phyloP scores from a whole-genome alignment of 2,888 invertebrate genomes.

The Sicus ferrugineus region DNA sequence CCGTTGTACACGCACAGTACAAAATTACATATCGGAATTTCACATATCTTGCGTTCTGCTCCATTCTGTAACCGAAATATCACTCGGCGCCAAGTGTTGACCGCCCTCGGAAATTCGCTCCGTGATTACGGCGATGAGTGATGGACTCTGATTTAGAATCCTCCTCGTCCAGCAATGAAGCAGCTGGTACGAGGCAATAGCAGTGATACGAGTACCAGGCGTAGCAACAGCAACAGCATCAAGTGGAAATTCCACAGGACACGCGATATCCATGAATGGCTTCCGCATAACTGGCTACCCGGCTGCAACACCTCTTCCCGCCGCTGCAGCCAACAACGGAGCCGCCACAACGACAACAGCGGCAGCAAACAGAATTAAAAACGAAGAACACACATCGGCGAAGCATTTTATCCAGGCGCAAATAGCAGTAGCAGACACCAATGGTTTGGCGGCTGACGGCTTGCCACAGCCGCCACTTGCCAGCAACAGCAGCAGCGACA shows the following conservation, averaged over 20 bases:
- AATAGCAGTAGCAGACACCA: slow-evolving; percentile 31
- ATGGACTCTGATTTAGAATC: slow-evolving; percentile 35
- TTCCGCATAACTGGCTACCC: slow-evolving; percentile 58
- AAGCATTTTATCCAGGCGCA: slow-evolving; percentile 40
- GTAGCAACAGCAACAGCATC: slow-evolving; percentile 20
- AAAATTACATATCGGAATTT: slow-evolving; percentile 3
- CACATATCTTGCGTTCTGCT: background rate
- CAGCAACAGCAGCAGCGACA: slow-evolving; percentile 33
- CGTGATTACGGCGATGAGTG: slow-evolving; percentile 27
- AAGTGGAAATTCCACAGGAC: slow-evolving; percentile 33
- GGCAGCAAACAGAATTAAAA: slow-evolving; percentile 37
- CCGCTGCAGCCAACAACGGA: slow-evolving; percentile 33
- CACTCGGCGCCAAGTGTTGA: slow-evolving; percentile 23
- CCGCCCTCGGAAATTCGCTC: slow-evolving; percentile 10
- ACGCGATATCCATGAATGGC: slow-evolving; percentile 52
- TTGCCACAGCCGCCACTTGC: slow-evolving; percentile 50
- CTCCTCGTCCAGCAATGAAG: slow-evolving; percentile 7
- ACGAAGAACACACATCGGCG: slow-evolving; percentile 37
- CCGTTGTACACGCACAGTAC: background rate
- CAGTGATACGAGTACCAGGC: slow-evolving; percentile 43
- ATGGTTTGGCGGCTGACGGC: slow-evolving; percentile 39
- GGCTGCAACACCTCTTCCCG: slow-evolving; percentile 44
- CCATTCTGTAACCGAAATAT: background rate
- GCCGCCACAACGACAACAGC: slow-evolving; percentile 40
- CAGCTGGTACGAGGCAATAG: slow-evolving; percentile 39